Evolutionary conservation across 2,113 vertebrate genomes (phyloP).

Genomic region (Ptilorrhoa leucosticta): DNA sequence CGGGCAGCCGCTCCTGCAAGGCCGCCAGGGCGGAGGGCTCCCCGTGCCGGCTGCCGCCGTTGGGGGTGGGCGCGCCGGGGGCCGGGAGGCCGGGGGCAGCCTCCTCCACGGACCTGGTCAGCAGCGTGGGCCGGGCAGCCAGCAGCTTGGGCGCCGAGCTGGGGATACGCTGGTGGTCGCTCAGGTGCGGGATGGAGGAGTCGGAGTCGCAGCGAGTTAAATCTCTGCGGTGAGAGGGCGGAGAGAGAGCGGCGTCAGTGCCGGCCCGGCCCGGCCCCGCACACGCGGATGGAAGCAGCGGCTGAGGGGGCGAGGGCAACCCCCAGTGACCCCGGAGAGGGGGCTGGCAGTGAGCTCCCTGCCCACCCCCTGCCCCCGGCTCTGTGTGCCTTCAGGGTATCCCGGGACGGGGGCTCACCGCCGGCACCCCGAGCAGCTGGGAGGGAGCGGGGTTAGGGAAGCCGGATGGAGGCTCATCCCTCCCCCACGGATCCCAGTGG

Average conservation of each 20-base stretch:
- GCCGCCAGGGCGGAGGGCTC: conserved; percentile 60
- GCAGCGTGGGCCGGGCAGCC: conserved; percentile 79
- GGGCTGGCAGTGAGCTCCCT: not conserved
- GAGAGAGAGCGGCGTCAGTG: not conserved
- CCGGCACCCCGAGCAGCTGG: not conserved
- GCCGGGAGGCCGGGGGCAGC: conserved; percentile 1
- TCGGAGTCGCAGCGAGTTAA: conserved; percentile 93
- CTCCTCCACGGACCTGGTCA: conserved; percentile 74
- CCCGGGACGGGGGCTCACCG: not conserved
- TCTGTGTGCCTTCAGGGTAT: not conserved
- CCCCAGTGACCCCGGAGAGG: not conserved
- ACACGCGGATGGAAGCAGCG: not conserved
- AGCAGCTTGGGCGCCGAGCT: conserved; percentile 73
- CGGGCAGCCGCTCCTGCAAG: conserved; percentile 66
- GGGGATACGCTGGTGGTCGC: conserved; percentile 76
- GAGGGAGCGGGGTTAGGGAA: fast-evolving
- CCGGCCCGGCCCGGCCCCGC: not conserved
- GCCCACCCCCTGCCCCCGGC: not conserved
- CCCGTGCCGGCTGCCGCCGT: conserved; percentile 74
- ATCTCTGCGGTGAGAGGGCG: conserved; percentile 75
- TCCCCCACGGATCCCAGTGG: fast-evolving
- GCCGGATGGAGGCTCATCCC: fast-evolving
- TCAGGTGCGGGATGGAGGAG: conserved; percentile 87
- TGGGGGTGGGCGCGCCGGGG: conserved; percentile 68
- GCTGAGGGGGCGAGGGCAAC: not conserved